Conservation (phyloP, 1,140 invertebrate species). For the Apocrypta bakeri region DNA sequence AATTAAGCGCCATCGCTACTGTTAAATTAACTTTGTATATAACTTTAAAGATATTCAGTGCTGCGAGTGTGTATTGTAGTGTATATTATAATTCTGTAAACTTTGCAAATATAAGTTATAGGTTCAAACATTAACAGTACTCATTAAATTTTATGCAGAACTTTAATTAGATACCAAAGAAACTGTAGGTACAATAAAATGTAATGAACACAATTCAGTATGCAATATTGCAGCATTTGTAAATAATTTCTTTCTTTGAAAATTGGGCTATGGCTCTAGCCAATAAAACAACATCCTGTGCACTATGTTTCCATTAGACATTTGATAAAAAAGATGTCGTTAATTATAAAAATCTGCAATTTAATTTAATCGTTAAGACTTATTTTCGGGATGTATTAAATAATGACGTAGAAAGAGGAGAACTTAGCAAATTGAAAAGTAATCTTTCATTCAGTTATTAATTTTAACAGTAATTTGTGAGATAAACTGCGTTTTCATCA, state of each 20-base stretch:
- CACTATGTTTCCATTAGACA: too few species aligned
- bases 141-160: constrained; percentile 32
- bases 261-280: not conserved
- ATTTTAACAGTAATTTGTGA: too few species aligned
- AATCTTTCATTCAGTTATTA: not conserved
- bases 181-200: constrained; percentile 18
- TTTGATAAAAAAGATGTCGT: too few species aligned
- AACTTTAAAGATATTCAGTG: constrained; percentile 33
- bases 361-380: too few species aligned
- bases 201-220: constrained; percentile 5
- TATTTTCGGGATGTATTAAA: too few species aligned
- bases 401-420: too few species aligned
- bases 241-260: not conserved
- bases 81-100: constrained; percentile 42
- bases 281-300: not conserved
- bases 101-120: constrained; percentile 36
- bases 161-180: constrained; percentile 9
- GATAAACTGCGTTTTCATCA: too few species aligned
- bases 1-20: constrained; percentile 32
- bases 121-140: constrained; percentile 4
- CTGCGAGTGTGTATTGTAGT: constrained; percentile 18
- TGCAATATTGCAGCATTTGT: not conserved
- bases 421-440: too few species aligned
- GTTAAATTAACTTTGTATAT: constrained; percentile 46
- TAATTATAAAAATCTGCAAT: too few species aligned